Evolutionary conservation across 53 echinoderm and acorn worm species (phyloP), one percentile per base, ranked within the genome.

Genomic region (Temnopleurus reevesii): DNA sequence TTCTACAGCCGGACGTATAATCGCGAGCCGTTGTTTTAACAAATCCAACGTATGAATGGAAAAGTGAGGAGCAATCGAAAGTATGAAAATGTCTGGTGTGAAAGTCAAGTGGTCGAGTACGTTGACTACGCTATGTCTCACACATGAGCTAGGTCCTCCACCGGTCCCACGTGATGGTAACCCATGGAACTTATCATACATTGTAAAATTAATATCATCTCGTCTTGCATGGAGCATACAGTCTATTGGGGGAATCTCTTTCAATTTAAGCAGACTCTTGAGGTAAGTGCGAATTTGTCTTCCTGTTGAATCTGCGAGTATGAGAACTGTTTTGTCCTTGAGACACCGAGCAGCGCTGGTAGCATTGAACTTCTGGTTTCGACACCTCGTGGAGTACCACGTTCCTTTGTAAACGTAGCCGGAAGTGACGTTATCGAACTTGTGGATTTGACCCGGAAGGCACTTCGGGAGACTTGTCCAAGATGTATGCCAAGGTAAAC

Each of bases 301-400:
- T 12, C 30, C 29, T 1, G 88, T 66, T 1, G 88, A 87, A 47
- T 87, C 88, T 8, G 33, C 88, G 24, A 66, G 49, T 2, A 87
- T 31, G 2, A 66, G 25, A 2, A 66, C 8, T 2, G 49, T 87
- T 45, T 87, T 87, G 21, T 87, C 45, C 1, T 18, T 47, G 21
- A 87, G 88, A 27, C 88, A 87, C 27, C 33, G 17, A 7, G 65
- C 49, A 18, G 38, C 51, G 5, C 15, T 26, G 25, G 12, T 30
- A 8, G 17, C 26, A 19, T 29, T 19, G 36, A 87, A 87, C 13
- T 19, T 2, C 4, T 19, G 71, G 54, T 87, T 87, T 1, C 71
- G 88, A 53, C 88, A 87, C 8, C 88, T 19, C 35, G 53, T 87
- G 12, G 88, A 65, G 51, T n/a, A 87, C 88, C 88, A 87, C 36